Conservation (phyloP, 2,888 invertebrate species). For the Sicus ferrugineus region DNA sequence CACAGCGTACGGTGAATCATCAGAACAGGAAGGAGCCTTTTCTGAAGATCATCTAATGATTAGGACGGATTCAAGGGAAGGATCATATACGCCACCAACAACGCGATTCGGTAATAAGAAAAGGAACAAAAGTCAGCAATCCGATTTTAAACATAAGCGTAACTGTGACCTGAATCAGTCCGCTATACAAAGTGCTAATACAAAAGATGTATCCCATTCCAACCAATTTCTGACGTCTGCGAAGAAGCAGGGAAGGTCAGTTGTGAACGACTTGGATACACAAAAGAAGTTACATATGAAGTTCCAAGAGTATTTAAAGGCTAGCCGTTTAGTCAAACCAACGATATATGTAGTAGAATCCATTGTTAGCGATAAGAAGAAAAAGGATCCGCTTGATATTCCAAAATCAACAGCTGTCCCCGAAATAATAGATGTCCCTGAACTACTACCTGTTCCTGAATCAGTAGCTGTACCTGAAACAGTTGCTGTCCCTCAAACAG, state of each 20-base stretch:
- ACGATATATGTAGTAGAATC: slow-evolving; percentile 58
- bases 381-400: neutral
- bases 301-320: slow-evolving; percentile 51
- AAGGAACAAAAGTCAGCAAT: too few species aligned
- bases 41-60: neutral
- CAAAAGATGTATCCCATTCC: neutral
- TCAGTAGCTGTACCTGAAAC: too few species aligned
- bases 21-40: neutral
- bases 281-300: slow-evolving; percentile 38
- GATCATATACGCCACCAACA: slow-evolving; percentile 28
- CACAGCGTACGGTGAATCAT: slow-evolving; percentile 40
- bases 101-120: neutral
- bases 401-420: too few species aligned
- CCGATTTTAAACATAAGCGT: too few species aligned
- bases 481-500: too few species aligned
- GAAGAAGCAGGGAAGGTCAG: slow-evolving; percentile 14
- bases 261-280: slow-evolving; percentile 7
- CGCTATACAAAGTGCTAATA: neutral
- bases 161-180: too few species aligned
- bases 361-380: slow-evolving; percentile 39
- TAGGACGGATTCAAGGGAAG: neutral
- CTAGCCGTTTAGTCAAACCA: slow-evolving; percentile 55
- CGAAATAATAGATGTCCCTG: too few species aligned
- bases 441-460: too few species aligned
- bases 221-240: neutral